A percentile compares a stretch with the other conserved stretches of the same genome.
phyloP scores from a whole-genome alignment of 64 coral and sea anemone genomes.

The Platygyra sinensis region DNA sequence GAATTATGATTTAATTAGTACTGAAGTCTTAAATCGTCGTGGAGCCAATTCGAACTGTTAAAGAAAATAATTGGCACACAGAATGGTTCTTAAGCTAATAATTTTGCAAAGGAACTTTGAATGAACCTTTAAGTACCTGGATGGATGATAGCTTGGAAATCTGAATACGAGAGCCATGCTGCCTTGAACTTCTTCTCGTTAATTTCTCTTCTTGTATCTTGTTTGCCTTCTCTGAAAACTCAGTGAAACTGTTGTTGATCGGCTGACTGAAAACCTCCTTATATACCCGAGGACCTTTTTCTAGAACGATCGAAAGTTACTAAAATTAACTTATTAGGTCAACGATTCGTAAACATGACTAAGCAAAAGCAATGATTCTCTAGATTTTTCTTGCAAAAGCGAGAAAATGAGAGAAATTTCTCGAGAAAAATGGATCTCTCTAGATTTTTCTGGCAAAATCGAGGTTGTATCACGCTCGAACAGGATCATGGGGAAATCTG shows the following conservation, averaged over 20 bases:
- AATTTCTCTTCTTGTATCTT: not conserved
- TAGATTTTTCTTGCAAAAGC: not conserved
- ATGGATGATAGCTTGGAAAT: constrained; percentile 24
- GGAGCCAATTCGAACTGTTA: too few relatives aligned
- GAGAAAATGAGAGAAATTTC: too few relatives aligned
- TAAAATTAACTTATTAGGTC: constrained; percentile 22
- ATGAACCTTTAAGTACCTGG: not conserved
- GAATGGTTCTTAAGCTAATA: not conserved
- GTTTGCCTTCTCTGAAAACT: not conserved
- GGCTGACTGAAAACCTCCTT: not conserved
- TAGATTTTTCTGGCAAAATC: too few relatives aligned
- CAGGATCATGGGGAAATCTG: too few relatives aligned
- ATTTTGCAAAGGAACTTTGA: not conserved
- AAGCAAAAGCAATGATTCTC: not conserved
- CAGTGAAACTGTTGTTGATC: not conserved
- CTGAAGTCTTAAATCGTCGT: too few relatives aligned
- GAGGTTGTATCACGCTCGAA: too few relatives aligned
- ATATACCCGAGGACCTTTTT: not conserved
- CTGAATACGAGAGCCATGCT: constrained; percentile 31
- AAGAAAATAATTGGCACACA: too few relatives aligned
- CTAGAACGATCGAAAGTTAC: constrained; percentile 15
- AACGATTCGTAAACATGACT: constrained; percentile 5
- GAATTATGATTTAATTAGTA: too few relatives aligned
- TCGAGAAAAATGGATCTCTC: too few relatives aligned
- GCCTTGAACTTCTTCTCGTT: too few relatives aligned